phyloP scores from a whole-genome alignment of 2,888 invertebrate species.

The Antitype chi region DNA sequence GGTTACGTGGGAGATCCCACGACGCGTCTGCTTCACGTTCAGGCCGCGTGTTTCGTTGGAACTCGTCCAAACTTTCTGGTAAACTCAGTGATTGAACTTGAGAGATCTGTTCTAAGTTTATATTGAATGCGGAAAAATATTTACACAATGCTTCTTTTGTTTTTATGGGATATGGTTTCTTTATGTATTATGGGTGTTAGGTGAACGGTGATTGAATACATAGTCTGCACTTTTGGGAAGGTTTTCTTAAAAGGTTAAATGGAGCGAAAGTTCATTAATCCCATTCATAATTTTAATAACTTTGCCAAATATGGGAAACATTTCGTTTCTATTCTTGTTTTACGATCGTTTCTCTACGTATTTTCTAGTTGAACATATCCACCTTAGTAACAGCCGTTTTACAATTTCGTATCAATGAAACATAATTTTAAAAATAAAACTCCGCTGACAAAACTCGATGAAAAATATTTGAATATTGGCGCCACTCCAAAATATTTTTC shows the following conservation, averaged over 20 bases:
- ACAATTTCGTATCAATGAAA: constrained; percentile 35
- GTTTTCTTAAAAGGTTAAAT: background rate
- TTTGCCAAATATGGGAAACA: background rate
- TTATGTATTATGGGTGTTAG: background rate
- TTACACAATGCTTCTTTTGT: constrained; percentile 23
- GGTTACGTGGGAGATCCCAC: constrained; percentile 66
- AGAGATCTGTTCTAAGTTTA: constrained; percentile 44
- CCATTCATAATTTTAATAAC: background rate
- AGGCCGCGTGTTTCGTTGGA: constrained; percentile 63
- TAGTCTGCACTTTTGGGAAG: background rate
- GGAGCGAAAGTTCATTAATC: background rate
- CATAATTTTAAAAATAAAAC: constrained; percentile 54
- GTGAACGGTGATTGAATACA: constrained; percentile 1
- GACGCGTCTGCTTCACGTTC: constrained; percentile 58
- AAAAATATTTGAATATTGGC: constrained; percentile 54
- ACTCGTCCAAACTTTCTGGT: constrained; percentile 57
- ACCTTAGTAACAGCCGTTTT: constrained; percentile 26
- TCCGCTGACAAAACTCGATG: constrained; percentile 19
- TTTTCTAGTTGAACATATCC: background rate
- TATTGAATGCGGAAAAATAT: constrained; percentile 37
- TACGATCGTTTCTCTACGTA: background rate
- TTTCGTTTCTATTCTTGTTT: background rate
- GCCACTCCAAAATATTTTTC: constrained; percentile 51
- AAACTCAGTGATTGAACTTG: constrained; percentile 65
- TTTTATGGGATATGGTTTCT: no score